Conservation (phyloP, 2,888 invertebrate genomes). For the Charanyca ferruginea region DNA sequence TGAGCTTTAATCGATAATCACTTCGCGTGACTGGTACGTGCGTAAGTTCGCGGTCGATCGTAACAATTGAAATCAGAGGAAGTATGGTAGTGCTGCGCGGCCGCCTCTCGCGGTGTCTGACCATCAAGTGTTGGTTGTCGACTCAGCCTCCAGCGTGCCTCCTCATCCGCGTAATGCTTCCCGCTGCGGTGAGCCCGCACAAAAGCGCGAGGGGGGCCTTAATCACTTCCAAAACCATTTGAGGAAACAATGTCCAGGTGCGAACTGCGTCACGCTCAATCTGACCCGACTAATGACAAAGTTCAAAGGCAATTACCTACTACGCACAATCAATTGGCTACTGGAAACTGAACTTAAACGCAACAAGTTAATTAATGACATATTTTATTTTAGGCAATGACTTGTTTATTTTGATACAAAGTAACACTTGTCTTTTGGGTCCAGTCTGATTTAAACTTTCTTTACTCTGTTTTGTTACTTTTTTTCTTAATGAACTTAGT, state of each 20-base stretch:
- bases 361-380: slow-evolving; percentile 27
- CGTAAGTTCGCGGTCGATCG: slow-evolving; percentile 59
- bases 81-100: slow-evolving; percentile 61
- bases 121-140: slow-evolving; percentile 74
- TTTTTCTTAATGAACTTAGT: slow-evolving; percentile 8
- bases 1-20: slow-evolving; percentile 51
- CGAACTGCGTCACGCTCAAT: slow-evolving; percentile 74
- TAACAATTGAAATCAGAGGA: slow-evolving; percentile 43
- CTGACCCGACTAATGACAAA: slow-evolving; percentile 71
- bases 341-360: slow-evolving; percentile 24
- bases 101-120: slow-evolving; percentile 75
- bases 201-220: slow-evolving; percentile 66
- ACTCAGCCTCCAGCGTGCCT: slow-evolving; percentile 79
- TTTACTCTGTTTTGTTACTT: slow-evolving; percentile 27
- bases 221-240: slow-evolving; percentile 79
- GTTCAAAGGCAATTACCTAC: slow-evolving; percentile 69
- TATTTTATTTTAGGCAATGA: slow-evolving; percentile 30
- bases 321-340: slow-evolving; percentile 49
- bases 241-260: slow-evolving; percentile 78
- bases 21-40: slow-evolving; percentile 61
- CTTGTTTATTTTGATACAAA: slow-evolving; percentile 38
- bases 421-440: slow-evolving; percentile 19
- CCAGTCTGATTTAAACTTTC: not conserved
- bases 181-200: slow-evolving; percentile 69
- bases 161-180: slow-evolving; percentile 80